Percentiles rank a stretch among this genome's conserved stretches.
Conservation (phyloP, 2,113 vertebrate genomes). For the Scopus umbretta region DNA sequence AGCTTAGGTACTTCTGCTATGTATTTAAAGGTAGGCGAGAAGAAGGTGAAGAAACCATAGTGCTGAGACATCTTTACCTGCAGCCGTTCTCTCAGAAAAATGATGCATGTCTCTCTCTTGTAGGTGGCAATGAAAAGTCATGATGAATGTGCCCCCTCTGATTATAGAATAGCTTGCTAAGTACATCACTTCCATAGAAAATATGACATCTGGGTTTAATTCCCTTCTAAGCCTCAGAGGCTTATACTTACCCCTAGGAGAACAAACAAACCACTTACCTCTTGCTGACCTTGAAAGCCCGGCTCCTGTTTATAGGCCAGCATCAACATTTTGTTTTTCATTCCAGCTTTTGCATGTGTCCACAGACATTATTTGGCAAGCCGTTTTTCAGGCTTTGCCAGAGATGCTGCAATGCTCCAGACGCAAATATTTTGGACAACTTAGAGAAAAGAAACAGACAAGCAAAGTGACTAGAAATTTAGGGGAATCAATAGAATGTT, state of each 20-base stretch:
- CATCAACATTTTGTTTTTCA: background rate
- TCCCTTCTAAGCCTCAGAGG: background rate
- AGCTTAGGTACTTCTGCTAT: background rate
- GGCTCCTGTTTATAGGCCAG: background rate
- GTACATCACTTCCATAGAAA: conserved; percentile 7
- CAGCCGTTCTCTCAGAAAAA: background rate
- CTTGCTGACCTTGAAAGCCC: background rate
- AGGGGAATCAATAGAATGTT: background rate
- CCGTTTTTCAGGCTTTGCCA: background rate
- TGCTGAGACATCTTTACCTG: background rate
- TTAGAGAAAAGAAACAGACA: background rate
- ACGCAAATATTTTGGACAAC: background rate
- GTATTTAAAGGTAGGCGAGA: background rate
- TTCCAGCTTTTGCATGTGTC: background rate
- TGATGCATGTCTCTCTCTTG: background rate
- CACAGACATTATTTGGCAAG: background rate
- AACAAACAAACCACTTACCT: conserved; percentile 12
- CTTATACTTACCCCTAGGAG: background rate
- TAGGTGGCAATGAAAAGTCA: background rate
- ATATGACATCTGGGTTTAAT: conserved; percentile 15
- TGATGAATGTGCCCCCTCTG: background rate
- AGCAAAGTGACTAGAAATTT: background rate
- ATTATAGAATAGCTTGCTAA: background rate
- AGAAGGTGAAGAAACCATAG: background rate
- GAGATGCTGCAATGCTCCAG: background rate